Evolutionary conservation across 2,888 invertebrate species (phyloP).

Genomic region (Volucella inanis): DNA sequence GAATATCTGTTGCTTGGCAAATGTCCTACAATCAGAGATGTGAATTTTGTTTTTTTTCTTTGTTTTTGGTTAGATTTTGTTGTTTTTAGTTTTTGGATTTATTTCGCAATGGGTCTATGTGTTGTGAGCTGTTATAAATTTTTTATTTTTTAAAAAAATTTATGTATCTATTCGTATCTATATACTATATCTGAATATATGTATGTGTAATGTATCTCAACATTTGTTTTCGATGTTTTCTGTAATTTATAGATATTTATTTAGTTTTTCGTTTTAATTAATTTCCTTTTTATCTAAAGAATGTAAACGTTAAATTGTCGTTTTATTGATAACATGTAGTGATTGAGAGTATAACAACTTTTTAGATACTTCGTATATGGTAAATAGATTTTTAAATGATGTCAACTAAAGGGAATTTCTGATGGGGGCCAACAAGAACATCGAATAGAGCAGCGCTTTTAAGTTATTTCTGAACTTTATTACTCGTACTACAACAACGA

Average conservation of each 20-base stretch:
- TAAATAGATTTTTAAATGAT: not conserved
- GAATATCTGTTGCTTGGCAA: constrained; percentile 67
- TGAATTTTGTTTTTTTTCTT: constrained; percentile 34
- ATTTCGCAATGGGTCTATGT: constrained; percentile 73
- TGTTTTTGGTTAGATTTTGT: constrained; percentile 3
- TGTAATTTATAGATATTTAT: constrained; percentile 42
- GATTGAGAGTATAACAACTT: constrained; percentile 5
- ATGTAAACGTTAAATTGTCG: constrained; percentile 29
- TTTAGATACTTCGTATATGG: constrained; percentile 10
- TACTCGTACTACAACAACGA: not conserved
- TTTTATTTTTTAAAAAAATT: not conserved
- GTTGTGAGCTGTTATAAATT: constrained; percentile 70
- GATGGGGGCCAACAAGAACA: constrained; percentile 8
- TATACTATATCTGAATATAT: constrained; percentile 51
- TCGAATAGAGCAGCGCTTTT: constrained; percentile 6
- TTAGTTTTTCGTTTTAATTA: constrained; percentile 44
- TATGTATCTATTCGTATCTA: constrained; percentile 2
- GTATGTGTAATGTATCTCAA: constrained; percentile 26
- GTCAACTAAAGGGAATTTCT: not conserved
- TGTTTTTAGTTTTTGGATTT: not conserved
- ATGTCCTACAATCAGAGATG: constrained; percentile 61
- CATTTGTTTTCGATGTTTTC: constrained; percentile 63
- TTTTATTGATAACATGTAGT: constrained; percentile 50
- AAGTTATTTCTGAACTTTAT: constrained; percentile 25
- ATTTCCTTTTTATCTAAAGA: constrained; percentile 18